Conservation (phyloP, 2,113 vertebrate genomes). For the pig (Sus scrofa) region T2T-Sscrofa CM000813.6:32145001-32145500, state of each 20-base stretch:
- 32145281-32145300: background rate
- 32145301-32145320: background rate
- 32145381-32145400: background rate
- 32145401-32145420: background rate
- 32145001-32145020: background rate
- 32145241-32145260: background rate
- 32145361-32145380: background rate
- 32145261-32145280: background rate
- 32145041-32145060: background rate
- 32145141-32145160: background rate
- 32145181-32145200: background rate
- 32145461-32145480: background rate
- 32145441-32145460: background rate
- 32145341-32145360: background rate
- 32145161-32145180: background rate
- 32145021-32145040: background rate
- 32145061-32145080: background rate
- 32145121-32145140: background rate
- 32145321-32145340: background rate
- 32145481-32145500: background rate
- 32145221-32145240: background rate
- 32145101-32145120: background rate
- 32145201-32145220: background rate
- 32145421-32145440: background rate
- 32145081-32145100: background rate